Conservation (phyloP, 2,113 vertebrate species). For the Gallinago jamesoni region DNA sequence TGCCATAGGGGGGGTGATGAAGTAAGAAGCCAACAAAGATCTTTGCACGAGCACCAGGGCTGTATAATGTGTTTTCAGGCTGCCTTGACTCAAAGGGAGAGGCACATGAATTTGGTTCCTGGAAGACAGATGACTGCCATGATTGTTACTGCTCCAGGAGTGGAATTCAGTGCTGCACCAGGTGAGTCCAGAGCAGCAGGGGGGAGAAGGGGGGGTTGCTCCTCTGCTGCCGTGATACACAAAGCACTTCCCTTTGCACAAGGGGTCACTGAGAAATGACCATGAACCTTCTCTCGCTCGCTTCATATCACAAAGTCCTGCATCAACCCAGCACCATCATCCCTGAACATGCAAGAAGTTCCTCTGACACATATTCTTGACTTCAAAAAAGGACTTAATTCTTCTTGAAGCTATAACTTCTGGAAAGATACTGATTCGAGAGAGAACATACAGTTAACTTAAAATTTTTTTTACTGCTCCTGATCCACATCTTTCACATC, state of each 20-base stretch:
- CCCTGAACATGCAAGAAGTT: neutral
- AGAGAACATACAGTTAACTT: neutral
- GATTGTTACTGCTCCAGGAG: neutral
- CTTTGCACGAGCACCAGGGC: neutral
- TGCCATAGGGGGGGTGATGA: neutral
- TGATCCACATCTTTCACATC: neutral
- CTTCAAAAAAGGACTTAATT: neutral
- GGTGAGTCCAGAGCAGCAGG: neutral
- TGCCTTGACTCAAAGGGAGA: neutral
- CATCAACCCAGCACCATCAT: neutral
- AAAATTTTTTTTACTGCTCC: neutral
- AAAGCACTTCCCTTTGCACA: neutral
- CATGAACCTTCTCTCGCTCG: neutral
- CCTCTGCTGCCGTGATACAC: neutral
- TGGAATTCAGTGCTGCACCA: neutral
- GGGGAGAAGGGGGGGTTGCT: neutral
- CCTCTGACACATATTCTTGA: neutral
- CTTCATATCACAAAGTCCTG: neutral
- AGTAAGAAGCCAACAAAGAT: neutral
- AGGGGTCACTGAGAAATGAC: neutral
- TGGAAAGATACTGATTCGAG: neutral
- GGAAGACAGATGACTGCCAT: fast-evolving
- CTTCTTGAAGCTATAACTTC: neutral
- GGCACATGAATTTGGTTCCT: neutral
- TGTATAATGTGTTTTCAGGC: neutral